Conservation (phyloP, 23 tunicate species). For the Diplosoma virens region DNA sequence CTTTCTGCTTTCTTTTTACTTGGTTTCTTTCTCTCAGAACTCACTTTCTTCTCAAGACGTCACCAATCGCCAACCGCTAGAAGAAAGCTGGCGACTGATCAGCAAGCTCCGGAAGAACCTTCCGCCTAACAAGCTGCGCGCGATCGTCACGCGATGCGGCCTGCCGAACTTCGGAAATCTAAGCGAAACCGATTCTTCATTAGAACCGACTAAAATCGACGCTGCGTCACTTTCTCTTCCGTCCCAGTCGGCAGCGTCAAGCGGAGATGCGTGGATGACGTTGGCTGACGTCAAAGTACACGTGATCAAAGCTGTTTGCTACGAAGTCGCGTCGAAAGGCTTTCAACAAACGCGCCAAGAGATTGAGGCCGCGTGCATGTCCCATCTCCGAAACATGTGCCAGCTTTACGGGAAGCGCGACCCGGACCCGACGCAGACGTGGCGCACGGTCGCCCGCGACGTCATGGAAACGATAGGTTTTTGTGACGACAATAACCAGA, state of each 20-base stretch:
- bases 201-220: background rate
- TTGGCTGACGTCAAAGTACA: constrained; percentile 85
- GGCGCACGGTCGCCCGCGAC: constrained; percentile 71
- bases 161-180: constrained; percentile 28
- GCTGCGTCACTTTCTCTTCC: background rate
- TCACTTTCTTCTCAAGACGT: background rate
- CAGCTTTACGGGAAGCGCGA: constrained; percentile 65
- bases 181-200: background rate
- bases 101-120: constrained; percentile 70
- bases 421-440: constrained; percentile 52
- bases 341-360: constrained; percentile 42
- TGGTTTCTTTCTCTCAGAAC: background rate
- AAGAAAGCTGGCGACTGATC: constrained; percentile 79
- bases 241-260: background rate
- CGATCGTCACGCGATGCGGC: constrained; percentile 58
- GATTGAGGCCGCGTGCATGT: constrained; percentile 51
- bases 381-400: constrained; percentile 41
- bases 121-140: constrained; percentile 59
- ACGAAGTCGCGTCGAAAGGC: constrained; percentile 74
- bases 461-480: constrained; percentile 85
- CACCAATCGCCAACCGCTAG: constrained; percentile 27
- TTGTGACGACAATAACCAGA: constrained; percentile 34
- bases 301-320: constrained; percentile 84
- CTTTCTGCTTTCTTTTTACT: background rate
- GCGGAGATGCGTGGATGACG: constrained; percentile 56